These are phyloP conservation scores for Nemoura dubitans DNA, from an alignment of 2,888 invertebrate species.

Conservation along the genomic window DNA sequence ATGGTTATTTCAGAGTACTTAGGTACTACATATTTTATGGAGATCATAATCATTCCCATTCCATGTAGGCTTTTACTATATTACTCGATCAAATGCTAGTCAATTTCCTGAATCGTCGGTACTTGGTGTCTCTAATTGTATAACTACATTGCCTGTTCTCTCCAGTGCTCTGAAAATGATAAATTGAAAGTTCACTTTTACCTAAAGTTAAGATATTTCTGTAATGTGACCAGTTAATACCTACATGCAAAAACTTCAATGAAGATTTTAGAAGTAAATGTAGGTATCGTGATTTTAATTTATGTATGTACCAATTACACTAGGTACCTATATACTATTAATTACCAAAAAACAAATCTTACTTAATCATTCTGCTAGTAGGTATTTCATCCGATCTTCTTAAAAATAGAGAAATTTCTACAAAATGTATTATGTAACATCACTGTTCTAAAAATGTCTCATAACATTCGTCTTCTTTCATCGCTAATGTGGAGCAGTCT, in stretches of 20 bases:
- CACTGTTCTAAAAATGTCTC: neutral
- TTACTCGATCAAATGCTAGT: constrained; percentile 32
- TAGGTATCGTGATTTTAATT: no score
- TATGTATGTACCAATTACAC: no score
- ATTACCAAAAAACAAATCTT: no score
- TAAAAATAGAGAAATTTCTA: no score
- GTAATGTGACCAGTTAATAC: no score
- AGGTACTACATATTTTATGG: neutral
- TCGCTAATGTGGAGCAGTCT: neutral
- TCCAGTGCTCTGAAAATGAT: neutral
- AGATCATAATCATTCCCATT: neutral
- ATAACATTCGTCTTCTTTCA: neutral
- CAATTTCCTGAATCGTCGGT: constrained; percentile 36
- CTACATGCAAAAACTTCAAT: no score
- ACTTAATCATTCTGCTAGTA: no score
- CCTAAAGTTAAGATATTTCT: no score
- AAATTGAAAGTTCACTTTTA: neutral
- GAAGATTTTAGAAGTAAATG: no score
- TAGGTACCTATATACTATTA: no score
- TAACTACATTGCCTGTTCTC: neutral
- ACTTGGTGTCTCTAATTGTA: neutral
- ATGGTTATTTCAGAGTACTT: neutral
- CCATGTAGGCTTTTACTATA: neutral
- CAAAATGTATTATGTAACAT: neutral
- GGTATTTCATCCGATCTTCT: no score